Evolutionary conservation across 2,888 invertebrate genomes (phyloP).

Genomic region (Troilus luridus): DNA sequence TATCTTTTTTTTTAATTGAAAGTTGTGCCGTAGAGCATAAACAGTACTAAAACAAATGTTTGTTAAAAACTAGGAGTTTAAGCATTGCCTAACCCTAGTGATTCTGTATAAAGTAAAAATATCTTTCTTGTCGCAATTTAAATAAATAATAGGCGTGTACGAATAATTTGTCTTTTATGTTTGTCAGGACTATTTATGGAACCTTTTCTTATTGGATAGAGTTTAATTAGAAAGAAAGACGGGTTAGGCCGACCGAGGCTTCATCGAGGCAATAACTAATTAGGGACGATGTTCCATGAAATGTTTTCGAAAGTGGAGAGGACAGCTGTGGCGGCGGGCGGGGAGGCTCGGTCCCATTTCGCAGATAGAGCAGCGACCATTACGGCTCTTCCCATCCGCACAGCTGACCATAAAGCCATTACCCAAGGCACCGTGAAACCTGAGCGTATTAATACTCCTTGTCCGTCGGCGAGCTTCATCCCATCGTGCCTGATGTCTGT

Average conservation of each 20-base stretch:
- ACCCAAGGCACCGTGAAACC: constrained; percentile 26
- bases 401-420: constrained; percentile 48
- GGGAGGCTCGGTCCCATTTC: constrained; percentile 4
- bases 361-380: constrained; percentile 30
- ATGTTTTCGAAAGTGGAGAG: constrained; percentile 41
- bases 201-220: not conserved
- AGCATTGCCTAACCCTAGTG: too few species aligned
- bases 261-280: constrained; percentile 8
- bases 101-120: too few species aligned
- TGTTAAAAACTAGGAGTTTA: too few species aligned
- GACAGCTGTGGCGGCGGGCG: not conserved
- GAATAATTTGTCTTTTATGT: not conserved
- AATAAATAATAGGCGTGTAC: not conserved
- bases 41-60: too few species aligned
- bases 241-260: not conserved
- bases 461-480: not conserved
- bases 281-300: constrained; percentile 27
- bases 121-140: too few species aligned
- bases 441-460: constrained; percentile 7
- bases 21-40: too few species aligned
- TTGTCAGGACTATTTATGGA: not conserved
- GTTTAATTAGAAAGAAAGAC: not conserved
- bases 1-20: too few species aligned
- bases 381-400: constrained; percentile 1
- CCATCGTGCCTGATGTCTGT: not conserved